Evolutionary conservation across 1,140 invertebrate genomes (phyloP).

Genomic region (Centruroides sculpturatus): DNA sequence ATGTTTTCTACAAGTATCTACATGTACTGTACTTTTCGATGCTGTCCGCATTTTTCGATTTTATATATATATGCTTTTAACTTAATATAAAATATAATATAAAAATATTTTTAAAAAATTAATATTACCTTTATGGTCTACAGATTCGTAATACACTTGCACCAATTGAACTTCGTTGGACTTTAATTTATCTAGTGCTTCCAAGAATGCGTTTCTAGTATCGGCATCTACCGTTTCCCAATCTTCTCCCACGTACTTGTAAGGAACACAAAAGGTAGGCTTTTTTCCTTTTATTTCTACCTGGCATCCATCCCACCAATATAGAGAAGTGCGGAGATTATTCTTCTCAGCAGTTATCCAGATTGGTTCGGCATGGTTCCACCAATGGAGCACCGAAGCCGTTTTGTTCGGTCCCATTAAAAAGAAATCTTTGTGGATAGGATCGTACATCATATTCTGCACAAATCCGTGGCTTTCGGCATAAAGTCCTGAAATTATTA

Average conservation of each 20-base stretch:
- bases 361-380: slow-evolving; percentile 25
- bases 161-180: slow-evolving; percentile 13
- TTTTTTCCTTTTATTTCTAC: slow-evolving; percentile 15
- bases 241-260: slow-evolving; percentile 13
- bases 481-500: slow-evolving; percentile 21
- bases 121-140: slow-evolving; percentile 14
- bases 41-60: too few relatives aligned
- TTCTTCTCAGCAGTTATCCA: slow-evolving; percentile 27
- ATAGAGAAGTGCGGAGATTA: slow-evolving; percentile 22
- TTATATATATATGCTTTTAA: too few relatives aligned
- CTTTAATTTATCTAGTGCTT: slow-evolving; percentile 14
- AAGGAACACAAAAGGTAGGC: slow-evolving; percentile 9
- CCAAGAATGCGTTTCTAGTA: slow-evolving; percentile 10
- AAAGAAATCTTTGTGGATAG: slow-evolving; percentile 20
- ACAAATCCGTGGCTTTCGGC: slow-evolving; percentile 26
- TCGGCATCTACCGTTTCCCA: slow-evolving; percentile 17
- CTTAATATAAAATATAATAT: too few relatives aligned
- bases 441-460: slow-evolving; percentile 28
- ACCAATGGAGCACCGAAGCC: slow-evolving; percentile 22
- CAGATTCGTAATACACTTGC: slow-evolving; percentile 17
- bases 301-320: slow-evolving; percentile 28
- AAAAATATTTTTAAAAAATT: too few relatives aligned
- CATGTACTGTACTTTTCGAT: too few relatives aligned
- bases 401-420: slow-evolving; percentile 22
- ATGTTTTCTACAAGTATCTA: too few relatives aligned